Percentiles rank a stretch among this genome's conserved stretches.
phyloP scores from a whole-genome alignment of 1,140 invertebrate species.

The Drosophila melanica region DNA sequence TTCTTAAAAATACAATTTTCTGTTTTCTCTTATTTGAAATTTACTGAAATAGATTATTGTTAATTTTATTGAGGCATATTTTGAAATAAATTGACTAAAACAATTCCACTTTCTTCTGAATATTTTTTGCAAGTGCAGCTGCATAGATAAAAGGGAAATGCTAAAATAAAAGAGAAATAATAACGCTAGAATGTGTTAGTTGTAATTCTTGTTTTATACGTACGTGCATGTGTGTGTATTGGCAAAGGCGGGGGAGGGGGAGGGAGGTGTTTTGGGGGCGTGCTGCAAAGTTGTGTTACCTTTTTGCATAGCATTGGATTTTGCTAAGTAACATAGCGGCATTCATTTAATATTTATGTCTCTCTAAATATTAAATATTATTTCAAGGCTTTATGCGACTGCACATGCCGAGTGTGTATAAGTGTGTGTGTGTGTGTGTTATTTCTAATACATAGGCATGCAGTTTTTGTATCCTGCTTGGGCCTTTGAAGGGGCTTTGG shows the following conservation, averaged over 20 bases:
- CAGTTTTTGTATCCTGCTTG: constrained; percentile 32
- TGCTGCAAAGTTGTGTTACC: constrained; percentile 60
- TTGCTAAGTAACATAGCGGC: constrained; percentile 73
- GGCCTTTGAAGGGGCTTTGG: constrained; percentile 31
- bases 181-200: constrained; percentile 76
- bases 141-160: constrained; percentile 18
- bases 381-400: constrained; percentile 81
- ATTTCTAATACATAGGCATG: constrained; percentile 15
- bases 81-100: too few relatives aligned
- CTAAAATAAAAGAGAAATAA: constrained; percentile 38
- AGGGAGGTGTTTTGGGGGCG: constrained; percentile 1
- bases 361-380: constrained; percentile 84
- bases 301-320: constrained; percentile 81
- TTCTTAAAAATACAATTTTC: too few relatives aligned
- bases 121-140: constrained; percentile 3
- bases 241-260: constrained; percentile 1
- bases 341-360: constrained; percentile 84
- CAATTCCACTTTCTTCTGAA: too few relatives aligned
- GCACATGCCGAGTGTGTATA: constrained; percentile 25
- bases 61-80: too few relatives aligned
- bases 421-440: constrained; percentile 44
- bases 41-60: too few relatives aligned
- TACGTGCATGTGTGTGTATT: neutral
- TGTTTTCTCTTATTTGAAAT: too few relatives aligned
- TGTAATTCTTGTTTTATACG: constrained; percentile 74